Conservation (phyloP, 2,113 vertebrate genomes). For the Barnardius zonarius region DNA sequence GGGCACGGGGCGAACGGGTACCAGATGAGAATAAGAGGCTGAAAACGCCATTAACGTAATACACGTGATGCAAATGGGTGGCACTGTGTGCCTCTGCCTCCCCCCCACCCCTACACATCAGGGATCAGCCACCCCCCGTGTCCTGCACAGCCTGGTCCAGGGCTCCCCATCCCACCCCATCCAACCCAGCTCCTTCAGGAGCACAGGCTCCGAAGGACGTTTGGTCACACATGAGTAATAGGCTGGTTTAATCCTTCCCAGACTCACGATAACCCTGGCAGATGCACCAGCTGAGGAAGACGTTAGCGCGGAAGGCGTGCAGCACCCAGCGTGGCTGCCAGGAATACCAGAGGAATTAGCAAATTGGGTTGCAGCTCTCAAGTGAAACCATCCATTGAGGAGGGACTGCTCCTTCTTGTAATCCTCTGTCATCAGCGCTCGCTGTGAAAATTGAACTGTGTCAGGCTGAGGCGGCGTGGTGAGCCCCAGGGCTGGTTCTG, state of each 20-base stretch:
- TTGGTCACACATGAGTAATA: background rate
- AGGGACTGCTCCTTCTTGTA: background rate
- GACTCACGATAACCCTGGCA: background rate
- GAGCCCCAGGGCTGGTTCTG: background rate
- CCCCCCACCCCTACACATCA: background rate
- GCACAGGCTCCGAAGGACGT: accelerated
- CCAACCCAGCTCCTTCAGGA: background rate
- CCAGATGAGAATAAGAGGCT: accelerated
- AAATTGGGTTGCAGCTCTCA: background rate
- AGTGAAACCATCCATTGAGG: background rate
- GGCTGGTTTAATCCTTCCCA: background rate
- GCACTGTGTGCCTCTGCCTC: background rate
- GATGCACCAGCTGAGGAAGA: background rate
- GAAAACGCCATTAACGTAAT: accelerated
- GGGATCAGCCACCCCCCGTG: accelerated
- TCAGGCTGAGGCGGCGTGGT: background rate
- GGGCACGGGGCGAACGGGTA: accelerated
- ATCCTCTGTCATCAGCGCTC: background rate
- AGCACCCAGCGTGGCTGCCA: background rate
- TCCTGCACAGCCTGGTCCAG: accelerated
- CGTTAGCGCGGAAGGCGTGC: background rate
- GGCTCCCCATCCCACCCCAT: background rate
- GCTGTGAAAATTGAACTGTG: background rate
- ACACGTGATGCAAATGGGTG: accelerated
- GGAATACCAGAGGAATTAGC: conserved; percentile 38